Evolutionary conservation across 2,797 vertebrate genomes (phyloP), one percentile per base, ranked within the genome.

Genomic region (Vespertilio murinus): DNA sequence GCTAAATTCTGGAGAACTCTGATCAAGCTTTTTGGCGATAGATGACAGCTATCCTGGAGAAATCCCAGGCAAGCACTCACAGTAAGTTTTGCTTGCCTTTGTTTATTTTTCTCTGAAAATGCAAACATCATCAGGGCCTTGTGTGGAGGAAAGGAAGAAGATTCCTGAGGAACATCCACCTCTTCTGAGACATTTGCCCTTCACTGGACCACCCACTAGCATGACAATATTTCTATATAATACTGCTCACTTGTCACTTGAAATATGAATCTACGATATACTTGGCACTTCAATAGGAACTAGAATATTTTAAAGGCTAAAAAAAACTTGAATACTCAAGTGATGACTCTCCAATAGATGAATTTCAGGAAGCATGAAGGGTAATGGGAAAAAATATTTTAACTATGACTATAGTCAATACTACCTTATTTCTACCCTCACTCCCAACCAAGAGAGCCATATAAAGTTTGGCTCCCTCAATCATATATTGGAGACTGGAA

Each of bases 231-330:
- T 84, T 42, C 56, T 59, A 12, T 22, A 70, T 18, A 91, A 22
- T 28, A n/a, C 52, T 6, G 14, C 30, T 61, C 23, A 8, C n/a
- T 38, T 78, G 40, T 35, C 49, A 69, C 79, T 56, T 77, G 23
- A 84, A 91, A 77, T 67, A 54, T 17, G 4, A 33, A 28, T 23
- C 42, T 71, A 30, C 7, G 42, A 42, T 42, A 52, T 28, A 56
- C 17, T 33, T 25, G n/a, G 52, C 18, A 82, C 12, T 25, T 16
- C 20, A 9, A 14, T 47, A 47, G 23, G 74, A 56, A 17, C 80
- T 61, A 87, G 42, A 87, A 52, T 75, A 75, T 78, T 67, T 85
- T 71, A 54, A 73, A 91, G 78, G 47, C 40, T 81, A 84, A 90
- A 92, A 78, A 33, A 86, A 84, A n/a, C 67, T 75, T 35, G 28